Percentiles rank a stretch among this genome's conserved stretches.
These are phyloP conservation scores for Lemur catta DNA, from an alignment of 2,797 vertebrate genomes.

Conservation along the genomic window DNA sequence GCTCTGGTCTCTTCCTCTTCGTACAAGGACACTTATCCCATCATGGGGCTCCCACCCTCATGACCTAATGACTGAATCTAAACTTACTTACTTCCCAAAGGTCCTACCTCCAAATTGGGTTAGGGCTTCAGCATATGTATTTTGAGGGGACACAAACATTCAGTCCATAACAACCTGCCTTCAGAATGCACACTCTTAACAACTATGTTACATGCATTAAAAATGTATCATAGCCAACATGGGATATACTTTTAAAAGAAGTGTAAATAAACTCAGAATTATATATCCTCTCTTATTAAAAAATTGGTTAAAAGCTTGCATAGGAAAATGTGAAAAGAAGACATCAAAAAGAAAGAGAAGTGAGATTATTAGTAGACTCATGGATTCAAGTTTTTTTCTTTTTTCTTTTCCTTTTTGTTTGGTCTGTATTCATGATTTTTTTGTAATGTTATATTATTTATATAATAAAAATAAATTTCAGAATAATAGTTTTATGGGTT, in stretches of 20 bases:
- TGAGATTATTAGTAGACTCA: background rate
- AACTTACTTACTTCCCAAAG: too few relatives aligned
- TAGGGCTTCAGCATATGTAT: too few relatives aligned
- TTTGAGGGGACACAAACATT: too few relatives aligned
- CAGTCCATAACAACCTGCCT: background rate
- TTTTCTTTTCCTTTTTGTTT: background rate
- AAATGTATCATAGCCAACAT: background rate
- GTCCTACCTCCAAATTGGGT: too few relatives aligned
- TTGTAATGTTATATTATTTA: background rate
- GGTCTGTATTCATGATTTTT: background rate
- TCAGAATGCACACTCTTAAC: background rate
- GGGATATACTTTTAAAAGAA: background rate
- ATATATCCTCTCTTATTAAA: background rate
- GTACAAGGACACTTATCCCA: background rate
- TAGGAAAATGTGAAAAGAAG: background rate
- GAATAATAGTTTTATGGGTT: background rate
- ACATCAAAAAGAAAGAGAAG: background rate
- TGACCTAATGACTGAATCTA: too few relatives aligned
- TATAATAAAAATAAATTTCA: background rate
- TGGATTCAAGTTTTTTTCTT: background rate
- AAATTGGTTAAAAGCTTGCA: background rate
- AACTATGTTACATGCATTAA: background rate
- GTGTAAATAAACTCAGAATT: background rate
- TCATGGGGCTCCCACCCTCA: too few relatives aligned
- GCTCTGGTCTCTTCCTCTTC: background rate